A percentile compares a stretch with the other conserved stretches of the same genome.
These are phyloP conservation scores for Cryptocephalus primarius DNA, from an alignment of 2,888 invertebrate genomes.

Conservation along the genomic window DNA sequence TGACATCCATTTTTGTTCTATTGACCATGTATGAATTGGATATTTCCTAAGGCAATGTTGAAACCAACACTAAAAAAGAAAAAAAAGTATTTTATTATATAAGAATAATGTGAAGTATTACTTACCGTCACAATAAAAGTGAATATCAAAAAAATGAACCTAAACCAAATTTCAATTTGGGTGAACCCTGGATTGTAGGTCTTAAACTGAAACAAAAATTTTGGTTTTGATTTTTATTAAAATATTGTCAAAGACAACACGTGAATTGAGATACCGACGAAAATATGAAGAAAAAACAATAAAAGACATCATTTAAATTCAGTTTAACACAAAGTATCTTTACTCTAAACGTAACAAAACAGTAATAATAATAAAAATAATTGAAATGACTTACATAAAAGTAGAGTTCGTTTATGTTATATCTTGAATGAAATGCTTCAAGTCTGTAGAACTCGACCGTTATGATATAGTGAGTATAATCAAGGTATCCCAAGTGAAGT, in stretches of 20 bases:
- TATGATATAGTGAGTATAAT: slow-evolving; percentile 79
- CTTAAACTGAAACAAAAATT: slow-evolving; percentile 68
- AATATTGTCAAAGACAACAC: background rate
- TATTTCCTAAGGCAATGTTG: slow-evolving; percentile 80
- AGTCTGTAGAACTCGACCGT: slow-evolving; percentile 77
- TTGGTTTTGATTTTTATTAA: too few relatives aligned
- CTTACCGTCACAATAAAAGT: slow-evolving; percentile 82
- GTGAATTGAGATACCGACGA: too few relatives aligned
- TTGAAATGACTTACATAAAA: slow-evolving; percentile 62
- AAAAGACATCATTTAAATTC: too few relatives aligned
- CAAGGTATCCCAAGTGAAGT: slow-evolving; percentile 79
- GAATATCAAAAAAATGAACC: slow-evolving; percentile 81
- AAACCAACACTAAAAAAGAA: slow-evolving; percentile 76
- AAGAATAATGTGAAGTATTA: too few relatives aligned
- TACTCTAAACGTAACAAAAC: slow-evolving; percentile 3
- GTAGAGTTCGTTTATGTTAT: slow-evolving; percentile 70
- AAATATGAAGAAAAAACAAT: too few relatives aligned
- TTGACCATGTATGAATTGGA: slow-evolving; percentile 86
- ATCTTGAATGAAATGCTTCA: slow-evolving; percentile 72
- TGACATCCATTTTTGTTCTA: slow-evolving; percentile 95
- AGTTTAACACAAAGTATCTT: too few relatives aligned
- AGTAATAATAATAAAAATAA: too few relatives aligned
- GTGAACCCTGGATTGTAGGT: slow-evolving; percentile 94
- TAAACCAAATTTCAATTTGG: slow-evolving; percentile 94
- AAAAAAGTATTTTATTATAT: slow-evolving; percentile 18